These are phyloP conservation scores for Gibbula magus DNA, from an alignment of 2,888 invertebrate genomes.

Conservation along the genomic window DNA sequence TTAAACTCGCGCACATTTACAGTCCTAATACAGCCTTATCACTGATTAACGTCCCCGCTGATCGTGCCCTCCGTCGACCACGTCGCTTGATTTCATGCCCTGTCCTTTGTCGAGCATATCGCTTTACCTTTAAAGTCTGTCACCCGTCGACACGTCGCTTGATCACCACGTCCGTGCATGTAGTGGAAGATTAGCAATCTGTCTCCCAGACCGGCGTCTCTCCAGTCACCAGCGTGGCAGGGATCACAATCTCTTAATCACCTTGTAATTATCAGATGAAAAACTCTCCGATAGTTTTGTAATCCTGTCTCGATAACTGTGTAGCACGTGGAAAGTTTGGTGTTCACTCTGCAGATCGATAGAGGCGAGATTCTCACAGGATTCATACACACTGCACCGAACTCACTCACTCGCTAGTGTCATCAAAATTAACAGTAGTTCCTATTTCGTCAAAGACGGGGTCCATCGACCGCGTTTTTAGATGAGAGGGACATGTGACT, in stretches of 20 bases:
- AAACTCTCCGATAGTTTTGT: slow-evolving; percentile 13
- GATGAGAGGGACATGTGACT: background rate
- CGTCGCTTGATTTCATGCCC: too few relatives aligned
- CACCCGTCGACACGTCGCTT: too few relatives aligned
- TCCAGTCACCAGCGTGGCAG: too few relatives aligned
- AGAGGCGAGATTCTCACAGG: background rate
- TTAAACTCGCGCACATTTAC: too few relatives aligned
- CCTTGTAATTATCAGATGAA: slow-evolving; percentile 19
- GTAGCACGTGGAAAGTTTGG: background rate
- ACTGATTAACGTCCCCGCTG: too few relatives aligned
- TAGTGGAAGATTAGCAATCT: too few relatives aligned
- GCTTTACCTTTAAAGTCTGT: too few relatives aligned
- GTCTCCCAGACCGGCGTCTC: too few relatives aligned
- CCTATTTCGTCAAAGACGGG: slow-evolving; percentile 22
- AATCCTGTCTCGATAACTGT: background rate
- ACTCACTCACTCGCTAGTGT: background rate
- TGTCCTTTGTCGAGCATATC: too few relatives aligned
- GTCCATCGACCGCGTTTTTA: slow-evolving; percentile 9
- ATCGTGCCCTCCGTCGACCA: too few relatives aligned
- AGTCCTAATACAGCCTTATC: too few relatives aligned
- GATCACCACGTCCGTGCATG: too few relatives aligned
- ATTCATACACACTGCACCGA: slow-evolving; percentile 1
- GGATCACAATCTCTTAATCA: background rate
- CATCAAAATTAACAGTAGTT: slow-evolving; percentile 27
- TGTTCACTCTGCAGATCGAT: slow-evolving; percentile 8